Evolutionary conservation across 2,888 invertebrate species (phyloP), one percentile per base, ranked within the genome.

Genomic region (Lithodes maja): DNA sequence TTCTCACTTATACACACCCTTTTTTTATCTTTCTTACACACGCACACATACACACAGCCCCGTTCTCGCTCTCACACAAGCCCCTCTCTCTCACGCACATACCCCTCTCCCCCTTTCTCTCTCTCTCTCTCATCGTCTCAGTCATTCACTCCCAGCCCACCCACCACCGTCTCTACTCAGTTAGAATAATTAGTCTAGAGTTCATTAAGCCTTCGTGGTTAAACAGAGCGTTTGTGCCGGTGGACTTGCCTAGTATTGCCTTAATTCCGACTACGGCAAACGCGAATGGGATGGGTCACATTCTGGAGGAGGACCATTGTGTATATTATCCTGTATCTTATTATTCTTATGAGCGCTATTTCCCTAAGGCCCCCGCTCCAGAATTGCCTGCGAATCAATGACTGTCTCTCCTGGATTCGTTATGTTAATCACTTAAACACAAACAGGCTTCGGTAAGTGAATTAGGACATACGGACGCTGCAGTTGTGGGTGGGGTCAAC

Each of bases 371-470:
- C 85, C 74, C 52, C 79, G 81, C 81, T 79, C 74, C 85, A 85
- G 80, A 89, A 89, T 85, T 89, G 88, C 74, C 84, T 55, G 88
- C 80, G 80, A 89, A 89, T 89, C 85, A 89, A 80, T 85, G 84
- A 68, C 50, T 84, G 88, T 85, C 74, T 89, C 88, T 85, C 85
- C 75, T 52, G 82, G 86, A 89, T 84, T 85, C 84, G 88, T 84
- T 89, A 84, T 89, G 88, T 89, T 89, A 89, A 89, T 89, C 84
- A 89, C 85, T 86, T 83, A 89, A 85, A 89, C 85, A 89, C 88
- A 89, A 89, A 89, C 88, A 89, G 88, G 74, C 88, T 85, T 55
- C 88, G 79, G 88, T 89, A 89, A 89, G 74, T 89, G 84, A 89
- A 89, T 89, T 89, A 89, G 88, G 88, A 84, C 85, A 81, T 85